Evolutionary conservation across 2,888 invertebrate genomes (phyloP).

Genomic region (Brassicogethes aeneus): DNA sequence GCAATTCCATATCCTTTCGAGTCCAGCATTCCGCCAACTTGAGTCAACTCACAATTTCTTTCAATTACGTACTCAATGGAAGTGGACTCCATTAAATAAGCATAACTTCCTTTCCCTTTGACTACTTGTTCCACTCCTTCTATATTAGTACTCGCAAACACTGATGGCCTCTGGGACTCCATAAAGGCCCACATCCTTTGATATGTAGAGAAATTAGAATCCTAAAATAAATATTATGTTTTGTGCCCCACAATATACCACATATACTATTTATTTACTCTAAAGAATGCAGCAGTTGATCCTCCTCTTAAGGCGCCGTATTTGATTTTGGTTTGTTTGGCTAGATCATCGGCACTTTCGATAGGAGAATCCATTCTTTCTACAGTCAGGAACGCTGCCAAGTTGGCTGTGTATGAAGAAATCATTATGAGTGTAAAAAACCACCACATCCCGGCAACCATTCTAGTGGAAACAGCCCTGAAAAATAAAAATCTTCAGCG

Average conservation of each 20-base stretch:
- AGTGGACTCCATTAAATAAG: conserved; percentile 96
- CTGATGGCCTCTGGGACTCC: conserved; percentile 79
- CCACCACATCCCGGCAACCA: conserved; percentile 93
- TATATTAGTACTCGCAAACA: conserved; percentile 76
- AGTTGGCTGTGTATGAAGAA: conserved; percentile 91
- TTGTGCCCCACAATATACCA: not conserved
- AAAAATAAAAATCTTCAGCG: too few relatives aligned
- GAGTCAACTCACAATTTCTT: conserved; percentile 80
- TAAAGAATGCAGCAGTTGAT: conserved; percentile 90
- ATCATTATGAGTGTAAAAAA: conserved; percentile 94
- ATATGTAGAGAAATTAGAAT: conserved; percentile 89
- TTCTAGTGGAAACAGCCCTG: conserved; percentile 79
- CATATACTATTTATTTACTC: conserved; percentile 49
- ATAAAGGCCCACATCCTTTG: conserved; percentile 95
- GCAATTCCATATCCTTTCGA: conserved; percentile 95
- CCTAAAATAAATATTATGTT: conserved; percentile 48
- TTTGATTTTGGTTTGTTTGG: conserved; percentile 93
- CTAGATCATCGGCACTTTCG: conserved; percentile 90
- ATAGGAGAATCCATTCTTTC: conserved; percentile 92
- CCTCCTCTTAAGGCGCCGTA: conserved; percentile 92
- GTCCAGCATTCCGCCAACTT: conserved; percentile 87
- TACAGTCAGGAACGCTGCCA: conserved; percentile 89
- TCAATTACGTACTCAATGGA: conserved; percentile 92
- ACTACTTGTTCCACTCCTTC: conserved; percentile 88
- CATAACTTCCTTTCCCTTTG: conserved; percentile 79